Percentiles rank a stretch among this genome's conserved stretches.
Evolutionary conservation across 2,888 invertebrate genomes (phyloP).

Genomic region (Heliconius sara): DNA sequence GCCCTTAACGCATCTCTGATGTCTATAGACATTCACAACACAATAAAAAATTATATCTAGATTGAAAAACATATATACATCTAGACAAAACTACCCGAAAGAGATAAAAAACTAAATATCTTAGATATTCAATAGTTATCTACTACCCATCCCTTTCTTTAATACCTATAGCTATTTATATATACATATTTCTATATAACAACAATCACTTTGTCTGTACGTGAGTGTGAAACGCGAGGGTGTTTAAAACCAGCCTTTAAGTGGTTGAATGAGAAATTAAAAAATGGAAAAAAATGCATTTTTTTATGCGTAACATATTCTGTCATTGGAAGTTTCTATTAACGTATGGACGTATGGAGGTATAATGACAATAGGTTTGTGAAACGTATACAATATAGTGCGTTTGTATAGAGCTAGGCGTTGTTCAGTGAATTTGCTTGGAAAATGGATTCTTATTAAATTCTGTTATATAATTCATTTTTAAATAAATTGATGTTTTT

Average conservation of each 20-base stretch:
- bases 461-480: too few species aligned
- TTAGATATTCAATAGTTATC: background rate
- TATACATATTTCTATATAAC: conserved; percentile 21
- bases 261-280: conserved; percentile 70
- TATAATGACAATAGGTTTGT: conserved; percentile 18
- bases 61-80: conserved; percentile 30
- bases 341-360: conserved; percentile 14
- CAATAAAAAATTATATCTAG: conserved; percentile 48
- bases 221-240: conserved; percentile 44
- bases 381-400: conserved; percentile 1
- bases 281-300: conserved; percentile 47
- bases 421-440: background rate
- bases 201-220: conserved; percentile 39
- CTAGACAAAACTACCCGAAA: background rate
- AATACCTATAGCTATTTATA: background rate
- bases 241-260: conserved; percentile 61
- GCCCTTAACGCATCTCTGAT: conserved; percentile 42
- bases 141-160: conserved; percentile 27
- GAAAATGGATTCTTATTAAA: too few species aligned
- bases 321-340: conserved; percentile 33
- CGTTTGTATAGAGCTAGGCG: background rate
- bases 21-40: conserved; percentile 44
- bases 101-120: conserved; percentile 4
- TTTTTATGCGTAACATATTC: conserved; percentile 31
- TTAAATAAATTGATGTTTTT: too few species aligned